These are phyloP conservation scores for Nephrotoma guestfalica DNA, from an alignment of 2,888 invertebrate species.

Conservation along the genomic window DNA sequence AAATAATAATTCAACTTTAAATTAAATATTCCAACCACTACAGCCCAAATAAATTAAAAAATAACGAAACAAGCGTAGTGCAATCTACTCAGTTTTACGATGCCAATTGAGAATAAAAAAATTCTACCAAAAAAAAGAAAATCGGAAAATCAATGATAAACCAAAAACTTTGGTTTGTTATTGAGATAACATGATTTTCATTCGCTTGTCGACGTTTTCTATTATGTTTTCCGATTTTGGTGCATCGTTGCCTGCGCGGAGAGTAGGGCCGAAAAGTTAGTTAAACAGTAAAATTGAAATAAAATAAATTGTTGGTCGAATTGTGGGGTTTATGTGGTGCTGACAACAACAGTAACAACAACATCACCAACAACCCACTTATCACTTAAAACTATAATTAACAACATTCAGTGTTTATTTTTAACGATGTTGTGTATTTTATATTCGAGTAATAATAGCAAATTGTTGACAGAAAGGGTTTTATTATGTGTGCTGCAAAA, in stretches of 20 bases:
- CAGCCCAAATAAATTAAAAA: not conserved
- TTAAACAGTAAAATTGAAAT: not conserved
- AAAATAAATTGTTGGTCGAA: not conserved
- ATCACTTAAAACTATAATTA: not conserved
- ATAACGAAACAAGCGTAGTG: not conserved
- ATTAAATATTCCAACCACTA: not conserved
- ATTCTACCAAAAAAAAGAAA: not conserved
- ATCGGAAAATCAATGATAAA: not conserved
- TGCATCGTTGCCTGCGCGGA: too few relatives aligned
- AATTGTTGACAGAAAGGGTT: not conserved
- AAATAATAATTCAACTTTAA: not conserved
- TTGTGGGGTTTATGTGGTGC: not conserved
- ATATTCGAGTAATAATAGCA: not conserved
- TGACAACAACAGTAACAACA: not conserved
- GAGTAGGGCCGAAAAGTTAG: not conserved
- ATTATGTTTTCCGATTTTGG: not conserved
- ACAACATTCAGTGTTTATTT: not conserved
- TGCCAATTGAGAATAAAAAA: not conserved
- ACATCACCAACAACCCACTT: not conserved
- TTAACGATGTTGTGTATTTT: not conserved
- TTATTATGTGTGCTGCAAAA: not conserved
- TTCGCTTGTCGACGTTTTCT: not conserved
- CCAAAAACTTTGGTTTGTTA: not conserved
- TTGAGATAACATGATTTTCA: not conserved
- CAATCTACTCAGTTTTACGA: not conserved